phyloP scores from a whole-genome alignment of 2,888 invertebrate genomes.

The Dorcus parallelipipedus region DNA sequence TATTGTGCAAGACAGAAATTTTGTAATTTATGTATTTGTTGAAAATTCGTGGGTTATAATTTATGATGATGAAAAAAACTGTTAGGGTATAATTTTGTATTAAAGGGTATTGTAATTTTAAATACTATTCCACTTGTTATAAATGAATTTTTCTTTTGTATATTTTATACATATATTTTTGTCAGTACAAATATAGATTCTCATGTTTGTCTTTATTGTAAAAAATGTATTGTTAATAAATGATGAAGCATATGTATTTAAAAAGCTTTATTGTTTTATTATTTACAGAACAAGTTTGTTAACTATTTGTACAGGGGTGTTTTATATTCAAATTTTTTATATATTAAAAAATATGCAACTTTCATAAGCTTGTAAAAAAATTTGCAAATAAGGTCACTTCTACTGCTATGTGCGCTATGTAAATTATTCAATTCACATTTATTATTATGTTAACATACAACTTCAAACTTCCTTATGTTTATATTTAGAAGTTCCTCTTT shows the following conservation, averaged over 20 bases:
- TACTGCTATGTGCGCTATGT: no score
- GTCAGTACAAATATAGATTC: background rate
- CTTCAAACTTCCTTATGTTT: no score
- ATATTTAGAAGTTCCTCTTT: no score
- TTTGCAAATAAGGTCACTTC: no score
- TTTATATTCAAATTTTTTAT: no score
- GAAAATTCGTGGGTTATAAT: background rate
- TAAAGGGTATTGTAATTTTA: slow-evolving; percentile 1
- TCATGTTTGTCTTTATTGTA: no score
- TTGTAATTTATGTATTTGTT: slow-evolving; percentile 3
- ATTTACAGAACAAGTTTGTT: no score
- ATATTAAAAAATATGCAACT: no score
- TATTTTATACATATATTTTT: background rate
- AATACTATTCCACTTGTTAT: background rate
- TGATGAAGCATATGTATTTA: background rate
- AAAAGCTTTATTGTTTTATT: background rate
- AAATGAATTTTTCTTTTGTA: background rate
- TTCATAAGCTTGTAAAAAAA: no score
- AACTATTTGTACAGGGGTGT: no score
- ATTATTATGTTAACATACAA: no score
- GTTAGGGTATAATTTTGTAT: background rate
- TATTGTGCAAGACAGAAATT: background rate
- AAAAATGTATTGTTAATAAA: background rate
- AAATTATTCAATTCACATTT: no score
- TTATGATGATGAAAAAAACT: background rate